A percentile compares a stretch with the other conserved stretches of the same genome.
These are phyloP conservation scores for Riptortus pedestris DNA, from an alignment of 1,140 invertebrate species.

Conservation along the genomic window DNA sequence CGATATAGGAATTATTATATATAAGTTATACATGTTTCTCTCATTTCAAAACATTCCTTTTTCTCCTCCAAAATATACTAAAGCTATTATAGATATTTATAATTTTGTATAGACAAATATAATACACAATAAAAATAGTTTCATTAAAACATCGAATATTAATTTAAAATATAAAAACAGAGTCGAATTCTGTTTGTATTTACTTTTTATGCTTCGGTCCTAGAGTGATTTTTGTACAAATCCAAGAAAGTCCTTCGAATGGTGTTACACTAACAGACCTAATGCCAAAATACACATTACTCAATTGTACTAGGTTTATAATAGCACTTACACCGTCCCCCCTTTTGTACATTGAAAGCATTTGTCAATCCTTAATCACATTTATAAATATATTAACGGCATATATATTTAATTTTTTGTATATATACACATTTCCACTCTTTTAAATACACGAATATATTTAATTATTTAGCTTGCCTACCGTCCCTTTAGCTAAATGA, in stretches of 20 bases:
- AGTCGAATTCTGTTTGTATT: neutral
- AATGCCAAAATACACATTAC: slow-evolving; percentile 2
- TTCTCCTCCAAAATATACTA: no score
- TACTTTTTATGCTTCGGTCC: slow-evolving; percentile 1
- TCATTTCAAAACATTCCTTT: no score
- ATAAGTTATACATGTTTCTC: no score
- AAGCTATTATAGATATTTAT: neutral
- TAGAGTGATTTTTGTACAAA: neutral
- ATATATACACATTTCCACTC: neutral
- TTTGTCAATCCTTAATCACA: slow-evolving; percentile 12
- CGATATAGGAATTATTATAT: no score
- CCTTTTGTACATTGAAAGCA: slow-evolving; percentile 16
- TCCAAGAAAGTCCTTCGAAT: no score
- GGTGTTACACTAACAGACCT: slow-evolving; percentile 2
- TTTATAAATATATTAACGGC: neutral
- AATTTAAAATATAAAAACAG: slow-evolving; percentile 16
- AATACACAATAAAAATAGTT: slow-evolving; percentile 17
- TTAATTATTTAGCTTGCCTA: neutral
- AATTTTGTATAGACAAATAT: slow-evolving; percentile 8
- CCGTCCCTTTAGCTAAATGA: neutral
- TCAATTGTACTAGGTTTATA: slow-evolving; percentile 16
- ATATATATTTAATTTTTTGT: neutral
- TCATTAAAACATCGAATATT: slow-evolving; percentile 11
- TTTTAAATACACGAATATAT: neutral
- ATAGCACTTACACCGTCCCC: slow-evolving; percentile 12